Conservation (phyloP, 2,113 vertebrate species). For the Rana temporaria region DNA sequence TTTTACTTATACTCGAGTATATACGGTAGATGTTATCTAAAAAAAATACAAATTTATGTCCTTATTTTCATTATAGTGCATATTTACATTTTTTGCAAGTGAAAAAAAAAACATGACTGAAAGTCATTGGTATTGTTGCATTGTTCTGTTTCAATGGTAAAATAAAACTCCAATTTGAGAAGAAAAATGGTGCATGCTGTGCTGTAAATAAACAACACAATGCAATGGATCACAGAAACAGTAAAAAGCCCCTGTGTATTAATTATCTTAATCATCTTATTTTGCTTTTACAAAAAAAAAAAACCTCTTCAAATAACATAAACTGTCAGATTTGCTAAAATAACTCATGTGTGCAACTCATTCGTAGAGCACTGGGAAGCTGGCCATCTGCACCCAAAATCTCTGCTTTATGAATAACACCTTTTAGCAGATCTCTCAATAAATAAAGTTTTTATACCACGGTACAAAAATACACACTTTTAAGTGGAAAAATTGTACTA, state of each 20-base stretch:
- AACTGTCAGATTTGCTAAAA: neutral
- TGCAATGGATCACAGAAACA: neutral
- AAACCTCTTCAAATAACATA: no score
- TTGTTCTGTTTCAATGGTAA: neutral
- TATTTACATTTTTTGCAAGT: no score
- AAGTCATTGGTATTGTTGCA: neutral
- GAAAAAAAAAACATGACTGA: neutral
- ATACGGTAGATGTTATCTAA: no score
- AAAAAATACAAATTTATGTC: no score
- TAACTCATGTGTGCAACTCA: neutral
- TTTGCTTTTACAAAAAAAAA: neutral
- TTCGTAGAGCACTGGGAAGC: neutral
- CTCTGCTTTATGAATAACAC: neutral
- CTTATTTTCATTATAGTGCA: no score
- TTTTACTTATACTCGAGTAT: no score
- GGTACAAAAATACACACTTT: no score
- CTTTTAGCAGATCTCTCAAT: neutral
- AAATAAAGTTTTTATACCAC: neutral
- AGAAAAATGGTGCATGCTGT: neutral
- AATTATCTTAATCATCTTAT: neutral
- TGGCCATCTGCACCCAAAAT: neutral
- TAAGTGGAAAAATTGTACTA: no score
- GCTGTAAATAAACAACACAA: neutral
- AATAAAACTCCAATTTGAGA: neutral
- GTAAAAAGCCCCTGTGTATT: neutral